These are phyloP conservation scores for Bungarus multicinctus DNA, from an alignment of 2,113 vertebrate species.

Conservation along the genomic window DNA sequence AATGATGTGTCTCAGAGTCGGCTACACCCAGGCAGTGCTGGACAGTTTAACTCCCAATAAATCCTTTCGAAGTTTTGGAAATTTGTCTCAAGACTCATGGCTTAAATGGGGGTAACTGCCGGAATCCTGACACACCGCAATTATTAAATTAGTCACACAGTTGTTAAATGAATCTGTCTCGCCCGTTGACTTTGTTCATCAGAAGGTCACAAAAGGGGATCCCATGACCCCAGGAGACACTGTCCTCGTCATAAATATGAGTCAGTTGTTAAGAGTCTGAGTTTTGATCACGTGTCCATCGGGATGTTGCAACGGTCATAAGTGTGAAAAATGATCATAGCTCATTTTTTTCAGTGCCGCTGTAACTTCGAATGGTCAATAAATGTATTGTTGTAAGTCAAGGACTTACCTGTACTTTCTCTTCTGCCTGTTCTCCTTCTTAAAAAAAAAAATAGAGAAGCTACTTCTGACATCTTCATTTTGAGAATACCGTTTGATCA, in stretches of 20 bases:
- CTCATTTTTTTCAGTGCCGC: background rate
- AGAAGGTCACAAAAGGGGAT: background rate
- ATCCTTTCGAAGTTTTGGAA: too few species aligned
- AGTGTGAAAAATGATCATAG: background rate
- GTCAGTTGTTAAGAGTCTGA: background rate
- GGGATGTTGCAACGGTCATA: background rate
- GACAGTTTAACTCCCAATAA: too few species aligned
- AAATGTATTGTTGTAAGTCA: background rate
- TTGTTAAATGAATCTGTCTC: background rate
- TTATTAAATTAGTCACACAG: background rate
- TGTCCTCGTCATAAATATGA: background rate
- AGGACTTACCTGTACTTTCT: background rate
- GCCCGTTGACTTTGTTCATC: background rate
- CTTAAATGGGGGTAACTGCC: too few species aligned
- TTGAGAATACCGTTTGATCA: slow-evolving; percentile 78
- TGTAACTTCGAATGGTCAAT: background rate
- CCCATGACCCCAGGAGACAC: too few species aligned
- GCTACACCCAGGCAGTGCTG: too few species aligned
- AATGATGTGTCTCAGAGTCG: too few species aligned
- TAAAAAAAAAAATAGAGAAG: slow-evolving; percentile 62
- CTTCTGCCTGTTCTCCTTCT: background rate
- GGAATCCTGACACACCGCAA: too few species aligned
- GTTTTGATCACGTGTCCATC: background rate
- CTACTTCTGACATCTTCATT: slow-evolving; percentile 85
- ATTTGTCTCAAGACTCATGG: too few species aligned